These are phyloP conservation scores for Orcinus orca DNA, from an alignment of 2,113 vertebrate species.

Conservation along the genomic window DNA sequence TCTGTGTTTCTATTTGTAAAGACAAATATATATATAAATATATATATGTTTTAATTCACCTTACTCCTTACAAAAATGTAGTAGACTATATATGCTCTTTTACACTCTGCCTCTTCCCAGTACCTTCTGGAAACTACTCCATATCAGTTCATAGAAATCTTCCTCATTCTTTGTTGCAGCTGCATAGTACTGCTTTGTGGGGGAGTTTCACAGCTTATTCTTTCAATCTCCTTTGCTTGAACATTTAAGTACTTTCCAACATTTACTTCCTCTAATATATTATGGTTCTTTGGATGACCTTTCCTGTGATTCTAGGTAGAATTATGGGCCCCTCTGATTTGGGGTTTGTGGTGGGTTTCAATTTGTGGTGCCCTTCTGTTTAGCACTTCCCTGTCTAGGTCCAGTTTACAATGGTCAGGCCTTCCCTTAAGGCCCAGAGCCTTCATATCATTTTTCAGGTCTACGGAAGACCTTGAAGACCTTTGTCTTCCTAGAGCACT, in stretches of 20 bases:
- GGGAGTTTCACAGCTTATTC: background rate
- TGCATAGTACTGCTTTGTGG: background rate
- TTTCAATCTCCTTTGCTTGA: background rate
- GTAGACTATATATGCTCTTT: background rate
- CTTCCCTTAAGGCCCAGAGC: background rate
- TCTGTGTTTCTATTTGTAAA: background rate
- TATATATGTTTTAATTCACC: background rate
- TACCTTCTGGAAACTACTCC: background rate
- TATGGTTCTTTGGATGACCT: background rate
- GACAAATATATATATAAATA: background rate
- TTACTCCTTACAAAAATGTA: background rate
- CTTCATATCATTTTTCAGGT: background rate
- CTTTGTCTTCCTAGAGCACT: background rate
- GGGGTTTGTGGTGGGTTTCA: background rate
- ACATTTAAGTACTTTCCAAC: background rate
- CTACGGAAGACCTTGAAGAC: background rate
- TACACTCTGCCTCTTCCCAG: background rate
- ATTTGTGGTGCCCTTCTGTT: background rate
- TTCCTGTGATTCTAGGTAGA: background rate
- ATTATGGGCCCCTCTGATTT: background rate
- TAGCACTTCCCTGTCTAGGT: background rate
- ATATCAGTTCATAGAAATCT: background rate
- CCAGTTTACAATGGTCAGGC: background rate
- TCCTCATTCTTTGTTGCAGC: background rate
- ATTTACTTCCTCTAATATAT: background rate